Percentiles rank a stretch among this genome's conserved stretches.
phyloP scores from a whole-genome alignment of 2,113 vertebrate genomes.

The Hippocampus abdominalis region DNA sequence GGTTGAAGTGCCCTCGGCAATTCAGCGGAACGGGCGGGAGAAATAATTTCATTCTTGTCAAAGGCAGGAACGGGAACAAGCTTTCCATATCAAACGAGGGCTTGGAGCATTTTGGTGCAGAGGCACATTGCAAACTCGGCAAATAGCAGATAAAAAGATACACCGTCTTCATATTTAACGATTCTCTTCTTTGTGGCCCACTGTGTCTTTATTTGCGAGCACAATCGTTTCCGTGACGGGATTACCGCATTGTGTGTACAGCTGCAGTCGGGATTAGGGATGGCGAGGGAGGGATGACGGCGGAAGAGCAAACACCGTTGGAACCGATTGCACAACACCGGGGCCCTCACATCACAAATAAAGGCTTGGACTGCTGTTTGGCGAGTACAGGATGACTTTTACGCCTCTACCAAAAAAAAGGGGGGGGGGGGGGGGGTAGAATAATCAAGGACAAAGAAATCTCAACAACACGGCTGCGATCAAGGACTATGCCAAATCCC shows the following conservation, averaged over 20 bases:
- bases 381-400: constrained; percentile 19
- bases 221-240: constrained; percentile 66
- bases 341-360: constrained; percentile 8
- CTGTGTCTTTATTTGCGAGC: constrained; percentile 61
- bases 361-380: constrained; percentile 20
- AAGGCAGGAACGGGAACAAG: constrained; percentile 38
- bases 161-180: constrained; percentile 20
- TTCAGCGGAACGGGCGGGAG: constrained; percentile 51
- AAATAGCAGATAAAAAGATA: constrained; percentile 23
- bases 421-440: background rate
- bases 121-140: constrained; percentile 56
- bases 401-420: background rate
- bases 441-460: background rate
- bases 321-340: constrained; percentile 36
- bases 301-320: constrained; percentile 44
- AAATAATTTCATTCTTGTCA: constrained; percentile 62
- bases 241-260: constrained; percentile 65
- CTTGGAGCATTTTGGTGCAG: constrained; percentile 56
- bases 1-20: constrained; percentile 51
- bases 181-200: constrained; percentile 42
- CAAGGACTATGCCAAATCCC: background rate
- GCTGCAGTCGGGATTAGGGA: constrained; percentile 66
- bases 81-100: constrained; percentile 65
- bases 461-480: background rate
- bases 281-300: constrained; percentile 49